Base-by-base conservation (phyloP, 35 echinoderm and acorn worm species). In the Diadema setosum region DNA sequence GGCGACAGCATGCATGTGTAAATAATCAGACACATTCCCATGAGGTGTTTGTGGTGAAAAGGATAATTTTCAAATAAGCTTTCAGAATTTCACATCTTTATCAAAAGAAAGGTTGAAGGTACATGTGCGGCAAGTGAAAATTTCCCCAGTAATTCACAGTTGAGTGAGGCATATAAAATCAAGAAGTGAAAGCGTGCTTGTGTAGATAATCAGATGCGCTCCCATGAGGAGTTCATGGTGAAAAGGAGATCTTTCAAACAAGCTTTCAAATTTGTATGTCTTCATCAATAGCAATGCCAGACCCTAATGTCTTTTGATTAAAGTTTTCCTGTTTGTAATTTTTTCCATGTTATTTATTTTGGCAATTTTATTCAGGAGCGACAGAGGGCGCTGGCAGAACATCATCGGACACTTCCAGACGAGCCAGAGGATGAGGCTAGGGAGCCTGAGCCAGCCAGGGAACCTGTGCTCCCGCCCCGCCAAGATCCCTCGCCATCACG, bases 401-500 rank as follows among this genome's bases (percentile, higher is more conserved):
- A 95, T 45, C 83, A 91, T 25, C 75, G 84, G 61, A 45, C 74
- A 42, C 76, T 57, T 45, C 70, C 81, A 21, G 33, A 55, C 40
- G 93, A 91, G 29, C 48, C 88, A 32, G 64, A 95, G 35, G 80
- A 36, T 18, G 69, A 45, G 60, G n/a, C n/a, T n/a, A 27, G 74
- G 26, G 69, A 86, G 7, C 70, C 69, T 39, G 91, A 87, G 50
- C 78, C 40, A 55, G 63, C 44, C 44, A 43, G 30, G 42, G 85
- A 73, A 35, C 85, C 80, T 75, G 70, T 64, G 41, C 58, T 6
- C 8, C 52, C 7, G 0, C 63, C 63, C 1, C 63, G 63, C 8
- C 25, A 32, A 8, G 63, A 67, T n/a, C 42, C 78, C 5, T 18
- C 41, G 15, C 78, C 78, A 29, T 14, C 52, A 67, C 17, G n/a